Conservation (phyloP, 2,797 vertebrate species). For the Amblyraja radiata region DNA sequence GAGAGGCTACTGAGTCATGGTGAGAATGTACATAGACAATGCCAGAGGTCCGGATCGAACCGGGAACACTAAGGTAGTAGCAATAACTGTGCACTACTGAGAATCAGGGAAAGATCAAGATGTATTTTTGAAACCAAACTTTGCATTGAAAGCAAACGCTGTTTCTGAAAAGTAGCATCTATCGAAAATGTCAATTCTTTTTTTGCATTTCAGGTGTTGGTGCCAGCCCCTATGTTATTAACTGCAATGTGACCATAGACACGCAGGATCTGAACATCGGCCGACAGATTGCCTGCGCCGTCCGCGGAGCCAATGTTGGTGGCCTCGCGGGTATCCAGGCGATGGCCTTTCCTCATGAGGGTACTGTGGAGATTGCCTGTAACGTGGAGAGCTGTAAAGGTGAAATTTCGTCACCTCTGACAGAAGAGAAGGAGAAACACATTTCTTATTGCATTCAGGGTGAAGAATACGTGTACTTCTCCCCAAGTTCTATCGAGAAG, state of each 20-base stretch:
- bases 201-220: conserved; percentile 54
- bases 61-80: too few relatives aligned
- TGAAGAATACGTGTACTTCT: conserved; percentile 53
- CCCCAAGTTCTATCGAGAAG: conserved; percentile 54
- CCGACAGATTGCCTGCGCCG: conserved; percentile 51
- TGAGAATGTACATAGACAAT: too few relatives aligned
- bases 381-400: conserved; percentile 61
- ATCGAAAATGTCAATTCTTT: not conserved
- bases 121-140: not conserved
- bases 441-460: conserved; percentile 49
- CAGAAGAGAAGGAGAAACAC: conserved; percentile 37
- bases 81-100: not conserved
- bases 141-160: not conserved
- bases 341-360: conserved; percentile 59
- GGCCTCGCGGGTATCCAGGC: conserved; percentile 64
- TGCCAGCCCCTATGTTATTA: conserved; percentile 62
- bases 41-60: too few relatives aligned
- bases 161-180: not conserved
- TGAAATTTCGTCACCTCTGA: conserved; percentile 43
- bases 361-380: conserved; percentile 62
- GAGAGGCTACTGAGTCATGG: too few relatives aligned
- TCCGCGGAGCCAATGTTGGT: conserved; percentile 52
- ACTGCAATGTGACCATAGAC: conserved; percentile 66
- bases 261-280: conserved; percentile 57
- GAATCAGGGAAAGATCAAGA: not conserved